A percentile compares a stretch with the other conserved stretches of the same genome.
These are phyloP conservation scores for Pachyramphus minor DNA, from an alignment of 2,113 vertebrate species.

Conservation along the genomic window DNA sequence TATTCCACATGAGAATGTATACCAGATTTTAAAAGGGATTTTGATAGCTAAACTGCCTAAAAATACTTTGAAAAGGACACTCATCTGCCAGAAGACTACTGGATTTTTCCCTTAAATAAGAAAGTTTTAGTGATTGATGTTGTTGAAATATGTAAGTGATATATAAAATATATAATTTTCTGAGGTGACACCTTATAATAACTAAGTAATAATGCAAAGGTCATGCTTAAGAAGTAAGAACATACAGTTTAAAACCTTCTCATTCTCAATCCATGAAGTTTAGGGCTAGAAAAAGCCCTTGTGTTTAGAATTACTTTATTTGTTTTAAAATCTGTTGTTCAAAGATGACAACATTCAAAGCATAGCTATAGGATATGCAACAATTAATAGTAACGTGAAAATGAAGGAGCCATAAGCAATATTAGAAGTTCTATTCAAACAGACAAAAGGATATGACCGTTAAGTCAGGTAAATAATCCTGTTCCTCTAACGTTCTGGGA, in stretches of 20 bases:
- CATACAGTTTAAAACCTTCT: background rate
- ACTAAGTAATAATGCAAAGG: background rate
- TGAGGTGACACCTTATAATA: background rate
- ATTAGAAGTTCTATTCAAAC: background rate
- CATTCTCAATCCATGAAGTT: background rate
- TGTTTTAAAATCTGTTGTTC: background rate
- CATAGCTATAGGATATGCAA: background rate
- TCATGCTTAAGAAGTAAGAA: background rate
- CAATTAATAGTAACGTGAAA: background rate
- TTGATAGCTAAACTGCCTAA: background rate
- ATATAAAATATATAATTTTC: background rate
- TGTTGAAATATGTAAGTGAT: too few species aligned
- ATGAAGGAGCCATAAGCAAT: background rate
- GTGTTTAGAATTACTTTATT: background rate
- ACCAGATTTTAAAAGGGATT: background rate
- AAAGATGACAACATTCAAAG: background rate
- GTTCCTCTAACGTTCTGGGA: background rate
- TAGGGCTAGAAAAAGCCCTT: background rate
- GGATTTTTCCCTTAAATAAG: background rate
- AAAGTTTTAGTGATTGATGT: background rate
- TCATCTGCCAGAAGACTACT: background rate
- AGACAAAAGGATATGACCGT: background rate
- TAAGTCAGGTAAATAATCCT: background rate
- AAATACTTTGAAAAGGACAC: background rate
- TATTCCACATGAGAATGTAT: background rate